These are phyloP conservation scores for Nemotelus pantherinus DNA, from an alignment of 2,888 invertebrate genomes.

Conservation along the genomic window DNA sequence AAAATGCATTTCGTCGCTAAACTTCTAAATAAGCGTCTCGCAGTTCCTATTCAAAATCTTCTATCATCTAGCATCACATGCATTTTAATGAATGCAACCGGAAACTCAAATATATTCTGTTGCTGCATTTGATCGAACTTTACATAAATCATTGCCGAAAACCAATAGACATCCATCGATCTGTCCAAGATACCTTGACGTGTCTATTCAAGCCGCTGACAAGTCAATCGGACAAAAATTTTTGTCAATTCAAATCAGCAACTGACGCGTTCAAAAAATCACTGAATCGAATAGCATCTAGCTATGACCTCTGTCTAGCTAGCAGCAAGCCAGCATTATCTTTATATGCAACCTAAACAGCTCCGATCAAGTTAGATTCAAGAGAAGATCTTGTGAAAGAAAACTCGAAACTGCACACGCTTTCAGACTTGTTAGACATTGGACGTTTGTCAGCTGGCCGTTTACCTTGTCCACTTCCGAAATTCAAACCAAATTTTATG, in stretches of 20 bases:
- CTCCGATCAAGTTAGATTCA: too few species aligned
- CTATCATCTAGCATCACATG: background rate
- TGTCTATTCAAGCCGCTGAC: background rate
- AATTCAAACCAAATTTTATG: too few species aligned
- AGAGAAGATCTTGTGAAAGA: too few species aligned
- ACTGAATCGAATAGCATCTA: background rate
- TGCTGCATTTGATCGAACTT: background rate
- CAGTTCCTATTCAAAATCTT: too few species aligned
- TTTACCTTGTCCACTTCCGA: too few species aligned
- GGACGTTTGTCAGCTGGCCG: too few species aligned
- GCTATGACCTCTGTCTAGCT: background rate
- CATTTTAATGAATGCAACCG: background rate
- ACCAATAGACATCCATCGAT: background rate
- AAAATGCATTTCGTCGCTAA: too few species aligned
- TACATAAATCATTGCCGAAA: constrained; percentile 5
- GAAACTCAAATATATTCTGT: background rate
- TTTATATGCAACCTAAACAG: too few species aligned
- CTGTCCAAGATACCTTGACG: background rate
- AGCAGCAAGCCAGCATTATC: background rate
- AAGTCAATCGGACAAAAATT: background rate
- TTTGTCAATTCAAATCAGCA: constrained; percentile 16
- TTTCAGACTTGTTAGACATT: too few species aligned
- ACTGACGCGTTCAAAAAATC: background rate
- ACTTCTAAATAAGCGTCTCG: too few species aligned
- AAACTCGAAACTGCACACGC: too few species aligned